Conservation (phyloP, 53 echinoderm and acorn worm species). For the Temnopleurus reevesii region DNA sequence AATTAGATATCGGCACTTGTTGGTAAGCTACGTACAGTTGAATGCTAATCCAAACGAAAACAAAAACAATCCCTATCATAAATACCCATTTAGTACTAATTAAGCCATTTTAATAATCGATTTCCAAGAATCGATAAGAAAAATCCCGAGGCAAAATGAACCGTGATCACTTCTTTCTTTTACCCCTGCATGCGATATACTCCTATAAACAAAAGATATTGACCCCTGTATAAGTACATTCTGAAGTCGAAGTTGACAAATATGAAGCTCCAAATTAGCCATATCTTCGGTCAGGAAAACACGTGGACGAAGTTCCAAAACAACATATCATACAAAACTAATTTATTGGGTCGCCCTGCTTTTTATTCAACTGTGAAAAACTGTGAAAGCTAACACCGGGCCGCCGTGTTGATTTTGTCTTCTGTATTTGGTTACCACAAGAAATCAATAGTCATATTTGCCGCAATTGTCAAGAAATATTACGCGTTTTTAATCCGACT, state of each 20-base stretch:
- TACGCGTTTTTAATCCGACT: constrained; percentile 52
- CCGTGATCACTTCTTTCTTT: neutral
- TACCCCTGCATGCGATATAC: neutral
- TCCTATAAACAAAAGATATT: constrained; percentile 13
- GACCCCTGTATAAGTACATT: constrained; percentile 39
- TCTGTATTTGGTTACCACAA: constrained; percentile 16
- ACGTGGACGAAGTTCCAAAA: neutral
- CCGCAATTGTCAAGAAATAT: constrained; percentile 40
- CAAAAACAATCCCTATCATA: neutral
- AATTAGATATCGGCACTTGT: too few relatives aligned
- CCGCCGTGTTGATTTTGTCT: constrained; percentile 49
- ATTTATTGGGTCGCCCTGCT: constrained; percentile 18
- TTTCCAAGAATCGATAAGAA: neutral
- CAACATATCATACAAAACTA: neutral
- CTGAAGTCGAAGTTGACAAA: neutral
- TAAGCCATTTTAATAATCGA: constrained; percentile 31
- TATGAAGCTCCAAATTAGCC: neutral
- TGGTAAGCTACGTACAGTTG: too few relatives aligned
- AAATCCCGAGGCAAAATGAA: constrained; percentile 8
- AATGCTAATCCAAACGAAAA: neutral
- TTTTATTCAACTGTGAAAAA: neutral
- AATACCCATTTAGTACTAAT: neutral
- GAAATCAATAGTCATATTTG: constrained; percentile 41
- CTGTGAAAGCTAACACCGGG: constrained; percentile 39
- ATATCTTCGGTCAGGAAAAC: neutral